Conservation (phyloP, 2,113 vertebrate species). For the Mastomys natalensis region DNA sequence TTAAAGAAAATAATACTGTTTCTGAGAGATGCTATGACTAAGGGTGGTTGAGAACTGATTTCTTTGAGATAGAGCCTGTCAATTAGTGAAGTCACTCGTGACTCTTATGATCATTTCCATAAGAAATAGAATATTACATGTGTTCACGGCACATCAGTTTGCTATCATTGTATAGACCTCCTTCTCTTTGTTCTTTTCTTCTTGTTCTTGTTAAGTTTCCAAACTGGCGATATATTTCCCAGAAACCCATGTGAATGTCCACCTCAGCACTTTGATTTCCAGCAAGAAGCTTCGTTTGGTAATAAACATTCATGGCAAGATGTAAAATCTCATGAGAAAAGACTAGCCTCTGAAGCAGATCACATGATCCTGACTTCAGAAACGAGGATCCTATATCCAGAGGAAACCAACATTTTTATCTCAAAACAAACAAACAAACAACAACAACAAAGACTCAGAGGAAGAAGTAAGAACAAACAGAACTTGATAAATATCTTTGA, state of each 20-base stretch:
- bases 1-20: not conserved
- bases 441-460: not conserved
- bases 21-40: not conserved
- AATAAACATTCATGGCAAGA: not conserved
- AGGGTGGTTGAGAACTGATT: not conserved
- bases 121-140: not conserved
- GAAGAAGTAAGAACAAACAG: not conserved
- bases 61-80: not conserved
- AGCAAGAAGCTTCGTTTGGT: not conserved
- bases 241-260: not conserved
- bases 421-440: too few relatives aligned
- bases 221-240: not conserved
- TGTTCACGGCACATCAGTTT: not conserved
- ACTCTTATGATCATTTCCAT: not conserved
- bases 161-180: not conserved
- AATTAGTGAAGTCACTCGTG: not conserved
- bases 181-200: not conserved
- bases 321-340: not conserved
- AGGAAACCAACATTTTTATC: not conserved
- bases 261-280: not conserved
- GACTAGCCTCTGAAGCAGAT: not conserved
- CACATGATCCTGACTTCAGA: not conserved
- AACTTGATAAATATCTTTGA: not conserved
- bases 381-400: not conserved
- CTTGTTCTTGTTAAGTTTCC: not conserved